A percentile compares a stretch with the other conserved stretches of the same genome.
These are phyloP conservation scores for Melozone crissalis DNA, from an alignment of 2,113 vertebrate species.

Conservation along the genomic window DNA sequence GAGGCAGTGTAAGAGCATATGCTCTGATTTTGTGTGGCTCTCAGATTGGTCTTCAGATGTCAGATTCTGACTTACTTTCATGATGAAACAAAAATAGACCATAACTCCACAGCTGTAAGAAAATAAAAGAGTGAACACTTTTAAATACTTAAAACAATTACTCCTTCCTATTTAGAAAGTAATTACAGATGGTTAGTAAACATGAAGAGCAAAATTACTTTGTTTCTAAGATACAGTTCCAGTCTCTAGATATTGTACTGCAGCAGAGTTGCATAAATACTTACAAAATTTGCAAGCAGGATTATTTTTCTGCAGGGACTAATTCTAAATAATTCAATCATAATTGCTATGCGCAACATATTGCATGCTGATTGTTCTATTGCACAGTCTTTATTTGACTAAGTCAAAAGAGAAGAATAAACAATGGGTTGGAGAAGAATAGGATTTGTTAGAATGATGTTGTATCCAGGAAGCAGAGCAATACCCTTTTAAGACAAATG, in stretches of 20 bases:
- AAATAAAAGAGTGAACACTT: background rate
- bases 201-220: background rate
- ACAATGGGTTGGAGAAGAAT: background rate
- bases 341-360: background rate
- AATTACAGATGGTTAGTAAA: background rate
- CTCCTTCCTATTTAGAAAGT: background rate
- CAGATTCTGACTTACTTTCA: background rate
- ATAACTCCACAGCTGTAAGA: background rate
- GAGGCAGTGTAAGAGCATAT: background rate
- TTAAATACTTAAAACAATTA: background rate
- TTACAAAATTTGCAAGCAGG: background rate
- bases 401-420: background rate
- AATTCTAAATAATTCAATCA: background rate
- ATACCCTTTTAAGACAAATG: background rate
- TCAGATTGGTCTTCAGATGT: background rate
- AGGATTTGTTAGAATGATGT: background rate
- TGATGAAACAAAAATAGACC: background rate
- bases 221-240: background rate
- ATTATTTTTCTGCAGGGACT: background rate
- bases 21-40: background rate
- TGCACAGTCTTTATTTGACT: background rate
- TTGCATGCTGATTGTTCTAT: background rate
- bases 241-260: background rate
- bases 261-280: background rate
- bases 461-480: background rate